Evolutionary conservation across 1,140 invertebrate species (phyloP).

Genomic region (Halictus rubicundus): DNA sequence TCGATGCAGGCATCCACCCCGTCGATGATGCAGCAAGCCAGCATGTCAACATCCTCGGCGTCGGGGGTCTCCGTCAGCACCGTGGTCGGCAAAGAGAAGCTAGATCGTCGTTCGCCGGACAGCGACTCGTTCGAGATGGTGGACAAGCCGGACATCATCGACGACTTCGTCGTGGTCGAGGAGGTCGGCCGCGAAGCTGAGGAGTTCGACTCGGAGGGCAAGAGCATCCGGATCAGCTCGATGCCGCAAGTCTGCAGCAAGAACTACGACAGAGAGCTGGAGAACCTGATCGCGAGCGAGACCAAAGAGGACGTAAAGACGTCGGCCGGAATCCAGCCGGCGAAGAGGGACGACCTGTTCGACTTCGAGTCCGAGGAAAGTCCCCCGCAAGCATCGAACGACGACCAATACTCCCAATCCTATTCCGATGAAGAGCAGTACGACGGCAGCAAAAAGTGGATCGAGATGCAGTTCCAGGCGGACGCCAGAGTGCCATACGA

Average conservation of each 20-base stretch:
- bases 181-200: slow-evolving; percentile 91
- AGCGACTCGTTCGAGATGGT: slow-evolving; percentile 95
- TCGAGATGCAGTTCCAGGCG: slow-evolving; percentile 91
- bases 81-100: slow-evolving; percentile 81
- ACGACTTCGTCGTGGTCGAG: slow-evolving; percentile 93
- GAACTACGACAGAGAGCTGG: slow-evolving; percentile 87
- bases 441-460: slow-evolving; percentile 92
- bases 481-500: slow-evolving; percentile 87
- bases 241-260: slow-evolving; percentile 77
- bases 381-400: slow-evolving; percentile 81
- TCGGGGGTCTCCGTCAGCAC: slow-evolving; percentile 77
- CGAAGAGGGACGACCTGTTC: slow-evolving; percentile 82
- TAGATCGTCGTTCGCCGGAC: slow-evolving; percentile 85
- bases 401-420: slow-evolving; percentile 78
- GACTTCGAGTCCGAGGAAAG: slow-evolving; percentile 90
- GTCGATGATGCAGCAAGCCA: slow-evolving; percentile 71
- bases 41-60: slow-evolving; percentile 77
- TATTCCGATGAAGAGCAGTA: slow-evolving; percentile 81
- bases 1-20: slow-evolving; percentile 27
- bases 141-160: slow-evolving; percentile 91
- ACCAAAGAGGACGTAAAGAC: slow-evolving; percentile 60
- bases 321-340: slow-evolving; percentile 49
- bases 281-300: slow-evolving; percentile 82
- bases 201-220: slow-evolving; percentile 89
- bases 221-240: slow-evolving; percentile 85